Base-by-base conservation (phyloP, 1,140 invertebrate species). In the Ceratina australensis region DNA sequence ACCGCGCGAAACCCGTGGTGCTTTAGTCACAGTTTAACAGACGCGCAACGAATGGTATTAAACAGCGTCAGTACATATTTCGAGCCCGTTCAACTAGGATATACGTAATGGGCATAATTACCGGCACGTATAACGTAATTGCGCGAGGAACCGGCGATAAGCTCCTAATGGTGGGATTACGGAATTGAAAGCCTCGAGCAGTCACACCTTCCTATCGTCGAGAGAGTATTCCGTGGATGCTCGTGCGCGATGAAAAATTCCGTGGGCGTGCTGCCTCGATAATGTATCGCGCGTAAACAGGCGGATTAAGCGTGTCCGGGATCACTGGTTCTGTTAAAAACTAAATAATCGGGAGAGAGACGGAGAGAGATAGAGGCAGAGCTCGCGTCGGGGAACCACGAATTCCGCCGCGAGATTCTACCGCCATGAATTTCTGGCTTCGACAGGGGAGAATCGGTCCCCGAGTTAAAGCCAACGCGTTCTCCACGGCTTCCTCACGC, bases 241-340 rank as follows among this genome's bases (percentile, higher is more conserved):
- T 83, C 33, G 33, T 7, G 77, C 69, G 77, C 59, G 72, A 80
- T 80, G 67, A 80, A 84, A 80, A 83, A 83, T 83, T 77, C 69
- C 50, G 65, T 84, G 73, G 82, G 68, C 82, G 78, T 66, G 77
- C 72, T 67, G 54, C 33, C 33, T 77, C 64, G 78, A 80, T 80
- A 84, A 84, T 84, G 68, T 84, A 83, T 83, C 82, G 81, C 73
- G 59, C 82, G 81, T 83, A 84, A 84, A 84, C 57, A 84, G 73
- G 66, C 69, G 82, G 82, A 84, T 84, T 84, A 84, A 83, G 81
- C 81, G 57, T 68, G 71, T 42, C 82, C 59, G 24, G 60, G 49
- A 52, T 28, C 26, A n/a, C 33, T 50, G 61, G 75, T 74, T 83
- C 80, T 56, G 66, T 83, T 81, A 72, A 79, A 67, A 69, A 83